These are phyloP conservation scores for Ranitomeya variabilis DNA, from an alignment of 2,113 vertebrate genomes.

Conservation along the genomic window DNA sequence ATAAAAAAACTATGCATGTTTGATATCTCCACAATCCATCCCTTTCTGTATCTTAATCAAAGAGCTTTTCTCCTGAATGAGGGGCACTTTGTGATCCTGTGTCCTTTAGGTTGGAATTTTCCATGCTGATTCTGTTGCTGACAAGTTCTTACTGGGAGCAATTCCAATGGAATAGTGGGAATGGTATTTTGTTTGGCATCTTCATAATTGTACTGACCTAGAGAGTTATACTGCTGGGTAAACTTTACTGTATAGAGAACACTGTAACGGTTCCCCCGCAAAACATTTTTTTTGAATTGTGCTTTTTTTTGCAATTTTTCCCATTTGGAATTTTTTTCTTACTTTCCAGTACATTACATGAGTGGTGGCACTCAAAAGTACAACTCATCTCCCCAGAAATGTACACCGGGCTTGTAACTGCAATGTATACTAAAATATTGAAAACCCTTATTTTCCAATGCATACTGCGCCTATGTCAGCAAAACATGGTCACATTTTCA, in stretches of 20 bases:
- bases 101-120: neutral
- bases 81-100: constrained; percentile 42
- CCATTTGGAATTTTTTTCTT: no score
- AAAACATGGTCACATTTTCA: neutral
- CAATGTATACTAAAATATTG: no score
- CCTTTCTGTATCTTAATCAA: fast-evolving
- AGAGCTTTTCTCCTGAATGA: neutral
- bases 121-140: neutral
- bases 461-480: neutral
- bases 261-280: no score
- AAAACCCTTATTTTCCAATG: neutral
- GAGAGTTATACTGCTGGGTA: no score
- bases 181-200: constrained; percentile 1
- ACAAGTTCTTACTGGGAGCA: fast-evolving
- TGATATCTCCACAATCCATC: neutral
- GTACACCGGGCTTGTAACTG: no score
- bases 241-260: no score
- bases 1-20: no score
- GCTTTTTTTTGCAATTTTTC: no score
- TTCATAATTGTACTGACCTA: neutral
- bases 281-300: no score
- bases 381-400: no score
- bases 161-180: constrained; percentile 28
- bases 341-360: no score
- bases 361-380: no score